These are phyloP conservation scores for Sepiola atlantica DNA, from an alignment of 2,888 invertebrate genomes.

Conservation along the genomic window DNA sequence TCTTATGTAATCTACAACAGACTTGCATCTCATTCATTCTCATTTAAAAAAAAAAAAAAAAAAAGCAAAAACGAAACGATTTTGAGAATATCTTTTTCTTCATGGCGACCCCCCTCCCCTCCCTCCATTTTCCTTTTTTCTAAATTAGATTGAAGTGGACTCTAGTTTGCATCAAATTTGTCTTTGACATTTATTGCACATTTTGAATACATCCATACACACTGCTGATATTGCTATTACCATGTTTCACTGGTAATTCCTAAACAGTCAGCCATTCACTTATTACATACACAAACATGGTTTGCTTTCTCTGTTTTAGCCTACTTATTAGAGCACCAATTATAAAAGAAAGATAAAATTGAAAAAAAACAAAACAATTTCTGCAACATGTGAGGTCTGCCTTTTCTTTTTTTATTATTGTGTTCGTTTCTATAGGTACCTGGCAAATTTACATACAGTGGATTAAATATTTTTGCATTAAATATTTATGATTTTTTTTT, in stretches of 20 bases:
- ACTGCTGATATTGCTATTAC: neutral
- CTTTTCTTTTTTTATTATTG: neutral
- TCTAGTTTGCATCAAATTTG: conserved; percentile 32
- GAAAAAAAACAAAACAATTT: neutral
- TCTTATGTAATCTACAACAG: conserved; percentile 20
- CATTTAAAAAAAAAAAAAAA: neutral
- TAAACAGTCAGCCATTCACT: neutral
- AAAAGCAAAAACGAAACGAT: too few relatives aligned
- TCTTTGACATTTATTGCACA: conserved; percentile 32
- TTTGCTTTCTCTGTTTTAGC: conserved; percentile 22
- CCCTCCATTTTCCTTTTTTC: neutral
- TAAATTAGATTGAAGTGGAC: conserved; percentile 32
- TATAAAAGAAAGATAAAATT: neutral
- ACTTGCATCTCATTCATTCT: conserved; percentile 10
- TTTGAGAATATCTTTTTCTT: neutral
- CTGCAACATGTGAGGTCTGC: conserved; percentile 32
- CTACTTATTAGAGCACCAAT: neutral
- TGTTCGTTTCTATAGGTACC: neutral
- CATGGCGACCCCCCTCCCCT: neutral
- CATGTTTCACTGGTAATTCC: neutral
- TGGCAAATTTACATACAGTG: neutral
- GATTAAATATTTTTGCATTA: conserved; percentile 32
- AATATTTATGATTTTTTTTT: neutral
- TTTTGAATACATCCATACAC: neutral
- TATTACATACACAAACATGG: conserved; percentile 32